Evolutionary conservation across 92 coral and sea anemone genomes (phyloP), one percentile per base, ranked within the genome.

Genomic region (Siderastrea siderea): DNA sequence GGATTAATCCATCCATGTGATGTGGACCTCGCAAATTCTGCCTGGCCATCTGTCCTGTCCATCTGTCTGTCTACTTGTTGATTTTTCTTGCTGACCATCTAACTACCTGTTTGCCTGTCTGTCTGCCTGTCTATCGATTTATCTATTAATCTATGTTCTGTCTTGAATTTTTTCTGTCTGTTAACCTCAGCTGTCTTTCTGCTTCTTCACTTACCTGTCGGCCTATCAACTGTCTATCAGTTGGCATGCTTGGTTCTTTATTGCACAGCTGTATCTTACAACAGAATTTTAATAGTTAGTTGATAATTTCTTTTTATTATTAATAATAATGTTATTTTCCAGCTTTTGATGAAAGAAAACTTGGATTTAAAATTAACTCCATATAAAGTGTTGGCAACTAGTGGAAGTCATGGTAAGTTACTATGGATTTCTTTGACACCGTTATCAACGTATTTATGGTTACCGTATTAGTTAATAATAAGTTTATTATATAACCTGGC

Each of bases 261-360:
- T 26, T 26, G 38, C 38, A 26, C 38, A 26, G 38, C 38, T 26
- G 38, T 26, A 26, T 26, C 38, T 26, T 26, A 26, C 38, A 26
- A 26, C 38, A 26, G 38, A 26, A 26, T 26, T 26, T 26, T 26
- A 26, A 26, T 26, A 26, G 38, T 26, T 26, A 26, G 38, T 55
- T 55, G 8, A 7, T 55, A 55, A 7, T 55, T 55, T 7, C 7
- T 55, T 55, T 7, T 55, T 14, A 11, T 7, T 47, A 6, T 3
- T 46, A 47, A 14, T 26, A 9, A 8, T 49, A 1, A 19, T 14
- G 1, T 77, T 80, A 19, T 4, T 26, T 63, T 80, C 5, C 64
- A 97, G 99, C 90, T 97, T 48, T 94, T 97, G 87, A 97, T 97
- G 99, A 93, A 94, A 72, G 99, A 97, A 83, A 97, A 97, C 90